Conservation (phyloP, 2,888 invertebrate species). For the Pharmacophagus antenor region DNA sequence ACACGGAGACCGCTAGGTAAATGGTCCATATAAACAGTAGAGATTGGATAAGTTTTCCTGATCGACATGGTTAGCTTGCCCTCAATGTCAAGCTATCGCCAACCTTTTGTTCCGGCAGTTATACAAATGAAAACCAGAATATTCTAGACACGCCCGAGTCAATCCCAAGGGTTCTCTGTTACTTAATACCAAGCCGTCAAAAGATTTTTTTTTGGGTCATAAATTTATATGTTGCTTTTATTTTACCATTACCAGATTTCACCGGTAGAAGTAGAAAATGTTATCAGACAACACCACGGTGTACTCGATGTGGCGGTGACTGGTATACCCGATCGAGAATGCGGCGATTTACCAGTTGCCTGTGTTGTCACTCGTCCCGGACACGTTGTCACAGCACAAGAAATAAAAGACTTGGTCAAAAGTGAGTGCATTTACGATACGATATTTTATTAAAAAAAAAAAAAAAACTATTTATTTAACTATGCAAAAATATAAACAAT, state of each 20-base stretch:
- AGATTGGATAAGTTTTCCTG: too few relatives aligned
- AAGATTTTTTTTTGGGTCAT: neutral
- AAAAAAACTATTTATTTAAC: neutral
- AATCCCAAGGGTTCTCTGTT: too few relatives aligned
- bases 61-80: too few relatives aligned
- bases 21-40: too few relatives aligned
- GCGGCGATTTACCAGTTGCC: conserved; percentile 53
- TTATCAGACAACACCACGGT: conserved; percentile 49
- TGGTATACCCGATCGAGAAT: conserved; percentile 45
- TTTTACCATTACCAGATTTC: conserved; percentile 45
- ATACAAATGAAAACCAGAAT: too few relatives aligned
- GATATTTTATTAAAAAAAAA: neutral
- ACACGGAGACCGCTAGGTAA: too few relatives aligned
- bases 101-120: too few relatives aligned
- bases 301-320: conserved; percentile 52
- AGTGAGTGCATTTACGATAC: conserved; percentile 35
- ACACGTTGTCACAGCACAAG: conserved; percentile 42
- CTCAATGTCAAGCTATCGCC: too few relatives aligned
- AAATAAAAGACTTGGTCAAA: conserved; percentile 51
- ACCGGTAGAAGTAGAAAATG: conserved; percentile 52
- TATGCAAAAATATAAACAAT: too few relatives aligned
- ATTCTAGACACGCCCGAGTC: too few relatives aligned
- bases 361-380: conserved; percentile 46
- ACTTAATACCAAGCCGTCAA: too few relatives aligned
- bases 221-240: neutral